Percentiles rank a stretch among this genome's conserved stretches.
These are phyloP conservation scores for Muscidifurax raptorellus DNA, from an alignment of 1,140 invertebrate genomes.

Conservation along the genomic window DNA sequence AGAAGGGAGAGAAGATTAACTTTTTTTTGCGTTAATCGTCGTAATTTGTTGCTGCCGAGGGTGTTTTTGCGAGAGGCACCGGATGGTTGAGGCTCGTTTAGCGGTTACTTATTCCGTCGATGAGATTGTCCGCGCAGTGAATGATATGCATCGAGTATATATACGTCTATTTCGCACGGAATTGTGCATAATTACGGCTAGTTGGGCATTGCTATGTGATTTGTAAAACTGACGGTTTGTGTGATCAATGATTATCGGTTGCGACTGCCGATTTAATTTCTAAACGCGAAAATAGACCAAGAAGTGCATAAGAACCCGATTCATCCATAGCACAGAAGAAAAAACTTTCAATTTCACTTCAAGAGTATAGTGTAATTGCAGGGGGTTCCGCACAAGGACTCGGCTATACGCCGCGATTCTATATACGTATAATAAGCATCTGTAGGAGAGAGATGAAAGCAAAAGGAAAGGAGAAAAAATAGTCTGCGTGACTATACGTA, in stretches of 20 bases:
- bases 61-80: not conserved
- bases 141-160: too few relatives aligned
- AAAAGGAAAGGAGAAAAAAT: not conserved
- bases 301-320: not conserved
- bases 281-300: too few relatives aligned
- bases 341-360: slow-evolving; percentile 18
- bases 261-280: too few relatives aligned
- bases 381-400: not conserved
- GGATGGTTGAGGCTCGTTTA: too few relatives aligned
- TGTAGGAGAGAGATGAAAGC: not conserved
- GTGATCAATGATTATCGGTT: too few relatives aligned
- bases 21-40: not conserved
- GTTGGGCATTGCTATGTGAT: too few relatives aligned
- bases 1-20: not conserved
- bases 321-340: not conserved
- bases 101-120: too few relatives aligned
- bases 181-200: too few relatives aligned
- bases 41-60: not conserved
- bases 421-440: not conserved
- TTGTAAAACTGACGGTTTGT: too few relatives aligned
- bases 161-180: too few relatives aligned
- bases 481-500: not conserved
- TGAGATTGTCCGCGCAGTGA: too few relatives aligned
- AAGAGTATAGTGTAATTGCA: not conserved
- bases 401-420: not conserved